Evolutionary conservation across 2,888 invertebrate genomes (phyloP), one percentile per base, ranked within the genome.

Genomic region (Tachystola acroxantha): DNA sequence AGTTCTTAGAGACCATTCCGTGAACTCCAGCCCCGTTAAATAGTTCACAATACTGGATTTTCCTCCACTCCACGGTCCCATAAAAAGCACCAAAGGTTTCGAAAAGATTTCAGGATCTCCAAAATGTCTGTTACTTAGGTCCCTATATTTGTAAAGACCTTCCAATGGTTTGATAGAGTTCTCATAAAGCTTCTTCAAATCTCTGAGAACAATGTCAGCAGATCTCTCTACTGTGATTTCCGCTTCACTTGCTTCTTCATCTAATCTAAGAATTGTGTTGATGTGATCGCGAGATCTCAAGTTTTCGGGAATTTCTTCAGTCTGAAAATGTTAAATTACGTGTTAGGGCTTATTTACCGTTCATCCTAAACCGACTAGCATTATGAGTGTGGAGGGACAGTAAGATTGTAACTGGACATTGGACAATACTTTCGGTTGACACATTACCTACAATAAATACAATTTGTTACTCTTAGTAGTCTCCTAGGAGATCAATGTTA

Each of bases 31-130:
- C 43, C 95, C 94, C 26, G 96, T 90, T 47, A 98, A 88, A 78
- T 98, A 97, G 78, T 98, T 98, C 46, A 97, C 92, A 52, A 97
- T 95, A 35, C 96, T 94, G 1, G 97, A 96, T 85, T 98, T 98
- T 46, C 98, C 98, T 40, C 97, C 96, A 63, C 96, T 96, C 96
- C 97, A 97, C 25, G 97, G 97, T 27, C 98, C 98, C 94, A 97
- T 95, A 64, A 97, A 96, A 3, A 98, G 88, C 35, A 97, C 91
- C 63, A 97, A 85, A 1, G 98, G 97, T 65, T 97, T 97, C 2
- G 96, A 96, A 74, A 96, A 96, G 64, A 97, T 96, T 89, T 98
- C 97, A 1, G 96, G 94, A 82, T 97, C 97, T 63, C 96, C 94
- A 64, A 96, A 96, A 78, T 95, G 96, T 48, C 96, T 90, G 71